Evolutionary conservation across 2,113 vertebrate species (phyloP).

Genomic region (Tychaedon coryphoeus): DNA sequence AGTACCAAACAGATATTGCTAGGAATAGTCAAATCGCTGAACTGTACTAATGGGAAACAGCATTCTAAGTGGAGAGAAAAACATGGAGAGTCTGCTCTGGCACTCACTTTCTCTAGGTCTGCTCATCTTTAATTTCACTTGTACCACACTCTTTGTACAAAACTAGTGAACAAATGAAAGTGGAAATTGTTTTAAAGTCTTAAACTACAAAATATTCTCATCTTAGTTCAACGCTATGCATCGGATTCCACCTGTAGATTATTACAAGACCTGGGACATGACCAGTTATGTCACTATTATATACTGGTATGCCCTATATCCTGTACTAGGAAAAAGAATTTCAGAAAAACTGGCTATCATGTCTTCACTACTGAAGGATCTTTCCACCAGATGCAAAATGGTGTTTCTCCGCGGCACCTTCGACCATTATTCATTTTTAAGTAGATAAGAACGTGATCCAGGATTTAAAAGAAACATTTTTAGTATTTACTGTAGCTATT

Average conservation of each 20-base stretch:
- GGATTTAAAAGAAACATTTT: conserved; percentile 14
- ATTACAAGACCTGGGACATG: neutral
- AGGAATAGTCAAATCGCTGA: neutral
- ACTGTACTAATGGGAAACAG: neutral
- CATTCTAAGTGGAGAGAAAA: neutral
- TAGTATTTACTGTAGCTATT: neutral
- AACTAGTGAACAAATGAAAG: neutral
- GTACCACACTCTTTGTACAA: neutral
- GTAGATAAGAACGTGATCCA: neutral
- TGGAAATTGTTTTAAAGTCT: neutral
- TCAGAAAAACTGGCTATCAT: neutral
- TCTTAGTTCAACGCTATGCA: neutral
- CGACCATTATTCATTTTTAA: neutral
- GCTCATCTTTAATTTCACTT: neutral
- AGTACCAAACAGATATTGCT: neutral
- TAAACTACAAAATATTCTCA: neutral
- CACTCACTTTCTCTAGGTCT: neutral
- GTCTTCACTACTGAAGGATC: neutral
- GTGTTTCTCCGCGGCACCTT: neutral
- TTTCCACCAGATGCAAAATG: neutral
- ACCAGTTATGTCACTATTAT: neutral
- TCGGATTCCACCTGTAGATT: neutral
- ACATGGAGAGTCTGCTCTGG: neutral
- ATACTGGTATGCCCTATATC: neutral
- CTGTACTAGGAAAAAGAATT: neutral